Evolutionary conservation across 2,797 vertebrate genomes (phyloP), one percentile per base, ranked within the genome.

Genomic region (Emys orbicularis): DNA sequence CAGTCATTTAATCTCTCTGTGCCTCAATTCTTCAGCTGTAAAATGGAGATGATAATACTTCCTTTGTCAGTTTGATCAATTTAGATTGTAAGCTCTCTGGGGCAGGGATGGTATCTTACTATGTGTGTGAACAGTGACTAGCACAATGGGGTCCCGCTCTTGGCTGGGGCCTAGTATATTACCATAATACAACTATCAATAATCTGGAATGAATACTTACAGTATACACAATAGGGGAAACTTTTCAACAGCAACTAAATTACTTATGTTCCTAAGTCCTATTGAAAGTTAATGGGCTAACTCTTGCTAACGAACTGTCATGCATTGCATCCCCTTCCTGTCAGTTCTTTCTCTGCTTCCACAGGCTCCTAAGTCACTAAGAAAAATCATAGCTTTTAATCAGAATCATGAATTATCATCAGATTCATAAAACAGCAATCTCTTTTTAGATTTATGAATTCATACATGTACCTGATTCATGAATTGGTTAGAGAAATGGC

Each of bases 401-500:
- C 11, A 49, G 8, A 53, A 3, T 23, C 87, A 85, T 41, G 18
- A 90, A 77, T 3, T 72, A 41, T 4, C 61, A 81, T 5, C 25
- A 37, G 3, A 27, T 2, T 68, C 83, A 47, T 15, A 53, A 59
- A 27, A 16, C 19, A 54, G 34, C 50, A 59, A 82, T 76, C n/a
- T 52, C 5, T 50, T 27, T 44, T 11, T 0, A 0, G 2, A 18
- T 23, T 59, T 56, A 49, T 57, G 81, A 13, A 15, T 11, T n/a
- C 47, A 41, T 27, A 27, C 41, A 25, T 76, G 23, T 44, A 74
- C 23, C 11, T 27, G 72, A 88, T 34, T 21, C 37, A 79, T 27
- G 1, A 27, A 90, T 88, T 3, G 19, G 34, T 23, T 18, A 89
- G 34, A 23, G 90, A 92, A 94, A 96, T 25, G 10, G 21, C 61